Percentiles rank a stretch among this genome's conserved stretches.
phyloP scores from a whole-genome alignment of 2,888 invertebrate species.

The Mayetiola destructor region DNA sequence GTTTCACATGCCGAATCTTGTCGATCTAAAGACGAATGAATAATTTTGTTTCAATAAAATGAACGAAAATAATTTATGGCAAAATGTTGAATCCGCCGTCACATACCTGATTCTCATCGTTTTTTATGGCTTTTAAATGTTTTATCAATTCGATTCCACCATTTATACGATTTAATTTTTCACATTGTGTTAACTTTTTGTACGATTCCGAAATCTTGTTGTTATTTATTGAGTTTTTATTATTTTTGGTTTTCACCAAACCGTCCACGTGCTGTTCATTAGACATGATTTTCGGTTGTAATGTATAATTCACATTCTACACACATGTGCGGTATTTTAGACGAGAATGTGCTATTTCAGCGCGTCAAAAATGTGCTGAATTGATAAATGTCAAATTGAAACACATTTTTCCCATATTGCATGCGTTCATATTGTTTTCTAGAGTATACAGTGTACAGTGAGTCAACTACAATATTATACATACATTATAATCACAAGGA shows the following conservation, averaged over 20 bases:
- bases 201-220: background rate
- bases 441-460: too few species aligned
- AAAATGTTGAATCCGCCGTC: background rate
- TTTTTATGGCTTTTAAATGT: conserved; percentile 2
- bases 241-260: background rate
- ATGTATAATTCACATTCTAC: background rate
- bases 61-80: background rate
- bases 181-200: background rate
- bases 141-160: background rate
- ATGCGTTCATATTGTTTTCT: too few species aligned
- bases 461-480: too few species aligned
- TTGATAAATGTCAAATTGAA: too few species aligned
- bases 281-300: background rate
- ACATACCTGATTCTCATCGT: conserved; percentile 5
- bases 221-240: background rate
- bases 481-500: too few species aligned
- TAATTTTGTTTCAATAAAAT: background rate
- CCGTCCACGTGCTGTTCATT: conserved; percentile 13
- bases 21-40: background rate
- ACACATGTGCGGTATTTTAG: background rate
- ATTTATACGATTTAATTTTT: conserved; percentile 2
- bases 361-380: background rate
- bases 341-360: background rate
- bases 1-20: conserved; percentile 19
- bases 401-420: too few species aligned